phyloP scores from a whole-genome alignment of 2,797 vertebrate species.

The Echiichthys vipera region DNA sequence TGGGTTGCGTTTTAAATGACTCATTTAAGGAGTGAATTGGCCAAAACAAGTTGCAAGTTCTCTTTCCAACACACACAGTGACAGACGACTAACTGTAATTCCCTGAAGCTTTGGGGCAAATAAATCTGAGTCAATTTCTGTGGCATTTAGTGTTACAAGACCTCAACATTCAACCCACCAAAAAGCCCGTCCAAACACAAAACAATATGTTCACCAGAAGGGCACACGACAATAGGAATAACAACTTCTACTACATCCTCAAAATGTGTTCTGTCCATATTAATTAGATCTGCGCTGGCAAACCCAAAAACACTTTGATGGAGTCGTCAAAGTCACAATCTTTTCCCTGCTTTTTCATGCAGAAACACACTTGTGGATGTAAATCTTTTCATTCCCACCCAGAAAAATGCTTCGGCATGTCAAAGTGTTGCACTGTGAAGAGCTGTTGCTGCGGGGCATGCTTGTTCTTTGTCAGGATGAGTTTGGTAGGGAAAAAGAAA shows the following conservation, averaged over 20 bases:
- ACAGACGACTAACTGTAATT: slow-evolving; percentile 23
- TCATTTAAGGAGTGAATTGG: slow-evolving; percentile 30
- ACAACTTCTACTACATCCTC: background rate
- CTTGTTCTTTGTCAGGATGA: slow-evolving; percentile 68
- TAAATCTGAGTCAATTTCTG: slow-evolving; percentile 24
- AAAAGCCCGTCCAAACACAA: background rate
- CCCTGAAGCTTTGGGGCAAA: background rate
- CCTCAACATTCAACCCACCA: background rate
- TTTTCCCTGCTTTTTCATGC: slow-evolving; percentile 1
- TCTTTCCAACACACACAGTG: slow-evolving; percentile 19
- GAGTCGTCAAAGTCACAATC: slow-evolving; percentile 31
- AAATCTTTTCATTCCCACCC: slow-evolving; percentile 50
- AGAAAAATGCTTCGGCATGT: slow-evolving; percentile 22
- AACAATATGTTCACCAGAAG: slow-evolving; percentile 19
- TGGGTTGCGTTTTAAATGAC: slow-evolving; percentile 42
- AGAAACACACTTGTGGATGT: slow-evolving; percentile 30
- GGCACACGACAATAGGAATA: background rate
- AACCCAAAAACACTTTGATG: slow-evolving; percentile 39
- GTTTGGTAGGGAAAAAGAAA: slow-evolving; percentile 56
- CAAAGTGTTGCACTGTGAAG: slow-evolving; percentile 40
- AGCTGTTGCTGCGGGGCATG: slow-evolving; percentile 46
- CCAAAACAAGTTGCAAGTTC: slow-evolving; percentile 32
- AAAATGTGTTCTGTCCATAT: slow-evolving; percentile 19
- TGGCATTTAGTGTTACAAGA: slow-evolving; percentile 11
- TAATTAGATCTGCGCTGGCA: slow-evolving; percentile 18